Evolutionary conservation across 2,888 invertebrate genomes (phyloP).

Genomic region (Epinotia bilunana): DNA sequence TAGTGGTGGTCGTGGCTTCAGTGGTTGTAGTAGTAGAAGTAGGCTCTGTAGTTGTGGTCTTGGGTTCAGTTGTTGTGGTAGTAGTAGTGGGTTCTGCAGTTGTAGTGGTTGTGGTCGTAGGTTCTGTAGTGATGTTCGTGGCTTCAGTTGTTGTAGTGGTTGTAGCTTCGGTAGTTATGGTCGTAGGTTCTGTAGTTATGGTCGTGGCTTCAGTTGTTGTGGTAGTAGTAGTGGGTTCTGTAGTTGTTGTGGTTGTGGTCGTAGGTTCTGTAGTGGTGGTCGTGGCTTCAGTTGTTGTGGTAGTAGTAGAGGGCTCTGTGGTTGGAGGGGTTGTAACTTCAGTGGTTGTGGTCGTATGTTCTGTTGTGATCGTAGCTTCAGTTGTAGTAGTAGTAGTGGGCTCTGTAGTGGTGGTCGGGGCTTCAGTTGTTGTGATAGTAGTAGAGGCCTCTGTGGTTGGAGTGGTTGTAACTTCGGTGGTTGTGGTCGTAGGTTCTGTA

Average conservation of each 20-base stretch:
- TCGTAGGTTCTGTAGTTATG: not conserved
- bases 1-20: constrained; percentile 25
- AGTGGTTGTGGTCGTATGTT: not conserved
- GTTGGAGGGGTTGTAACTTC: not conserved
- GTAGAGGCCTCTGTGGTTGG: not conserved
- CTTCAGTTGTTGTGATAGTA: not conserved
- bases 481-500: not conserved
- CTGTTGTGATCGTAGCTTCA: not conserved
- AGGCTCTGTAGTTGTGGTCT: not conserved
- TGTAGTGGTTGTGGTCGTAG: not conserved
- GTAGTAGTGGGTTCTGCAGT: constrained; percentile 7
- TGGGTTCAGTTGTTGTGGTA: constrained; percentile 1
- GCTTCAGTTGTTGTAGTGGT: constrained; percentile 7
- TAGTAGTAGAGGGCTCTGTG: not conserved
- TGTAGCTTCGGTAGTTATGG: constrained; percentile 1
- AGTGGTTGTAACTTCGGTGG: not conserved
- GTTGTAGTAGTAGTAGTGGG: not conserved
- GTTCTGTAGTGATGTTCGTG: constrained; percentile 4
- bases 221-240: not conserved
- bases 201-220: constrained; percentile 1
- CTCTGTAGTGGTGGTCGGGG: constrained; percentile 6
- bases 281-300: not conserved
- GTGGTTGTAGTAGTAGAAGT: constrained; percentile 4
- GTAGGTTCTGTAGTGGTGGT: constrained; percentile 18
- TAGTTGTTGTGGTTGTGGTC: not conserved